Conservation (phyloP, 2,113 vertebrate species). For the Vulpes vulpes region DNA sequence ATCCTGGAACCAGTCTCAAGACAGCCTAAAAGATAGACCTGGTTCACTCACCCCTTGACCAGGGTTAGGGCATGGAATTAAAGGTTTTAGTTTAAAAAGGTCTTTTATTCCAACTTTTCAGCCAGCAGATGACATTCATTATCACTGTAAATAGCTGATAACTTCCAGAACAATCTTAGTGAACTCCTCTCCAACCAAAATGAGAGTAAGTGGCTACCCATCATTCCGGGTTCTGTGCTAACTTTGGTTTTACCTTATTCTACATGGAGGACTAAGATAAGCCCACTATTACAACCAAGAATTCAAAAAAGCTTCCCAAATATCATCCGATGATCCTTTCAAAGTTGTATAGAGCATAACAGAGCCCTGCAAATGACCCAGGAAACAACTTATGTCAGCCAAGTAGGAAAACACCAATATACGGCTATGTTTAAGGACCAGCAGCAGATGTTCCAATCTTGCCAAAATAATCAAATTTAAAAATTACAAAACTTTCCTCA, state of each 20-base stretch:
- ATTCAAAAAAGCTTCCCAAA: conserved; percentile 2
- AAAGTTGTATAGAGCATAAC: neutral
- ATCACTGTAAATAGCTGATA: conserved; percentile 50
- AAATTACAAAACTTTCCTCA: conserved; percentile 1
- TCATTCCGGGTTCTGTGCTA: conserved; percentile 3
- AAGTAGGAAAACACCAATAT: neutral
- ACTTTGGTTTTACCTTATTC: neutral
- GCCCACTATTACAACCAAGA: neutral
- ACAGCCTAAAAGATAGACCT: neutral
- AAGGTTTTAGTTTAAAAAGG: conserved; percentile 23
- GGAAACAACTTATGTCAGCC: neutral
- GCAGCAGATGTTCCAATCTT: neutral
- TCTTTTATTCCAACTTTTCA: conserved; percentile 39
- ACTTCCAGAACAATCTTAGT: neutral
- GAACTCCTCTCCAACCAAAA: neutral
- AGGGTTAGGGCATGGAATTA: neutral
- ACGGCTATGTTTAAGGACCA: neutral
- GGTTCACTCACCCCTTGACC: neutral
- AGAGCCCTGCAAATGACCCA: neutral
- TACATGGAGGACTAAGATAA: neutral
- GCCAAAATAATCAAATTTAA: conserved; percentile 26
- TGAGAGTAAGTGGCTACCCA: neutral
- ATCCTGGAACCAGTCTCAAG: conserved; percentile 5
- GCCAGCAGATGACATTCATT: neutral
- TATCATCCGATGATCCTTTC: neutral